Conservation (phyloP, 1,140 invertebrate species). For the Anastrepha ludens region DNA sequence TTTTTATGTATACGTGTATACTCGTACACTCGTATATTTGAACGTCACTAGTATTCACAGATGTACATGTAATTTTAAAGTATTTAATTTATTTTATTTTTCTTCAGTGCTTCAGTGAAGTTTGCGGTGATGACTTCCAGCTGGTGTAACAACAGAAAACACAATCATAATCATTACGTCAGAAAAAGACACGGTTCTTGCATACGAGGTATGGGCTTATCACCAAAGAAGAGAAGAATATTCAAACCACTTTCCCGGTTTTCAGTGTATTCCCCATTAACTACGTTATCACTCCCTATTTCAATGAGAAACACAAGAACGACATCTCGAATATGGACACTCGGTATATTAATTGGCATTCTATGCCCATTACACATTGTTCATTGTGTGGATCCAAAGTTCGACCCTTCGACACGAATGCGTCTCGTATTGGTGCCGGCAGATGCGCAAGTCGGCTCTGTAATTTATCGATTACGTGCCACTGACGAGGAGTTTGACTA, state of each 20-base stretch:
- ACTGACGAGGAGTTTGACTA: conserved; percentile 91
- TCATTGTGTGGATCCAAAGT: conserved; percentile 81
- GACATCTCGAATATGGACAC: conserved; percentile 71
- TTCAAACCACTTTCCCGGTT: neutral
- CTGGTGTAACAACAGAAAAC: neutral
- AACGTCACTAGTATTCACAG: too few relatives aligned
- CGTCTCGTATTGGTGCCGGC: conserved; percentile 86
- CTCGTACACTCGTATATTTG: too few relatives aligned
- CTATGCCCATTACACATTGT: conserved; percentile 67
- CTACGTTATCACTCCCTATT: neutral
- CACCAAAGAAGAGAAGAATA: neutral
- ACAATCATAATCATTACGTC: neutral
- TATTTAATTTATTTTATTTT: too few relatives aligned
- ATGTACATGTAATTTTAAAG: too few relatives aligned
- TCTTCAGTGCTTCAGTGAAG: neutral
- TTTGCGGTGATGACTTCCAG: conserved; percentile 13
- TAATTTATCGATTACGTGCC: conserved; percentile 89
- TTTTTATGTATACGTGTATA: too few relatives aligned
- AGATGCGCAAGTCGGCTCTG: conserved; percentile 86
- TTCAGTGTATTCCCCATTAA: neutral
- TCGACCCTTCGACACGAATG: conserved; percentile 88
- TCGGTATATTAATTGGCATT: conserved; percentile 70
- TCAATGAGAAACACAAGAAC: conserved; percentile 53
- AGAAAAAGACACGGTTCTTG: neutral
- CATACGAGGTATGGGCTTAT: conserved; percentile 5